Evolutionary conservation across 2,797 vertebrate genomes (phyloP), one percentile per base, ranked within the genome.

Genomic region (Ctenopoma multispine): DNA sequence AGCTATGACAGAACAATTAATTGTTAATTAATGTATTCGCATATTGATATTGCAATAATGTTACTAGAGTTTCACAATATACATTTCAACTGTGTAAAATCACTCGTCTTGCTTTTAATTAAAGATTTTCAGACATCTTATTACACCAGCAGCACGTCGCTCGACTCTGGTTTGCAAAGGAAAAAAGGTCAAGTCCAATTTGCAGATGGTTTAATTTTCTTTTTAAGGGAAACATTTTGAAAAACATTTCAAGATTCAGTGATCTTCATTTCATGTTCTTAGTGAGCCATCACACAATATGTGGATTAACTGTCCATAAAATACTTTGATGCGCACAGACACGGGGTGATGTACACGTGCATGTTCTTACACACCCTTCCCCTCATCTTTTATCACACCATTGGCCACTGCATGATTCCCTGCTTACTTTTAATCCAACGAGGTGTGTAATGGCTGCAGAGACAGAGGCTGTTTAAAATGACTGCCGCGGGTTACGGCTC

Each of bases 401-500:
- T 43, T 54, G 77, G 63, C 55, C 69, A 43, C 75, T 3, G 73
- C 71, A 47, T 64, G 85, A 79, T 66, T 80, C 78, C 75, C 68
- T 0, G 51, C 73, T 77, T 77, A 71, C 70, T 62, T 80, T 75
- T 68, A 81, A 78, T 77, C 79, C 80, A 84, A 82, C 65, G 79
- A 87, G 89, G 81, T 67, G 88, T 82, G 82, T 90, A 87, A 90
- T 86, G 81, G 75, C 84, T 67, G 77, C 68, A 54, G 81, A 23
- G 73, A 81, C 61, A 14, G 65, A 65, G 72, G 66, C 61, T 20
- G 69, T 81, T 83, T 74, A 43, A 85, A 80, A 84, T 50, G 64
- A 80, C 74, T 71, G 78, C 77, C 51, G 70, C 43, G 29, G 29
- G 72, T 86, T 80, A 72, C 49, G 57, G 77, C 82, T 87, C 83